Evolutionary conservation across 2,113 vertebrate genomes (phyloP), one percentile per base, ranked within the genome.

Genomic region (Esox niger): DNA sequence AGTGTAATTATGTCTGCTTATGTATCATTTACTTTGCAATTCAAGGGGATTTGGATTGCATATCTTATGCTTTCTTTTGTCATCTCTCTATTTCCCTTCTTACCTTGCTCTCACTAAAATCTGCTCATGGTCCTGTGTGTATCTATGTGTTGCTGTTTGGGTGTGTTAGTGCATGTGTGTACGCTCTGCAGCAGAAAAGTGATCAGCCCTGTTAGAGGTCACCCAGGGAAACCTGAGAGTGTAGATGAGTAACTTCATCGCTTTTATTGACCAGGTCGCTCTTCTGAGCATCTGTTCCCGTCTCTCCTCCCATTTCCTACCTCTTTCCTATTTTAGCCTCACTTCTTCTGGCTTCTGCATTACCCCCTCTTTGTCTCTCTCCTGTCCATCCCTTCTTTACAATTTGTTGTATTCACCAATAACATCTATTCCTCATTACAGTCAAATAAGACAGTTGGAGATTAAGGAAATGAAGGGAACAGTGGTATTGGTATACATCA

Each of bases 161-260:
- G 38, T 5, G 29, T 35, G 26, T 25, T 11, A 29, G 49, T 29
- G 77, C 59, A 79, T 62, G 66, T 62, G 69, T 33, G 63, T 27
- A 52, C 64, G 73, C 80, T 86, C 86, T 90, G 85, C 80, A 27
- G 85, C 82, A 88, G 83, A 88, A n/a, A 89, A 73, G 82, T 82
- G 89, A 88, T 90, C 86, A 76, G 80, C 78, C 70, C 78, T 85
- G 66, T 32, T 84, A 86, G 88, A 90, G 89, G 91, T 92, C 90
- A 90, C 82, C 68, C 73, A 73, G 69, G 81, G 90, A 88, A 91
- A 91, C 82, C 54, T 2, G 82, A 92, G 84, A 84, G 38, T 30
- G 55, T 78, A 76, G 76, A 74, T 67, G 82, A 88, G 90, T 85
- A 91, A 91, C 88, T 79, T 75, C 85, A 92, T 90, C 88, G 81